Evolutionary conservation across 2,888 invertebrate species (phyloP), one percentile per base, ranked within the genome.

Genomic region (Drosophila tanythrix): DNA sequence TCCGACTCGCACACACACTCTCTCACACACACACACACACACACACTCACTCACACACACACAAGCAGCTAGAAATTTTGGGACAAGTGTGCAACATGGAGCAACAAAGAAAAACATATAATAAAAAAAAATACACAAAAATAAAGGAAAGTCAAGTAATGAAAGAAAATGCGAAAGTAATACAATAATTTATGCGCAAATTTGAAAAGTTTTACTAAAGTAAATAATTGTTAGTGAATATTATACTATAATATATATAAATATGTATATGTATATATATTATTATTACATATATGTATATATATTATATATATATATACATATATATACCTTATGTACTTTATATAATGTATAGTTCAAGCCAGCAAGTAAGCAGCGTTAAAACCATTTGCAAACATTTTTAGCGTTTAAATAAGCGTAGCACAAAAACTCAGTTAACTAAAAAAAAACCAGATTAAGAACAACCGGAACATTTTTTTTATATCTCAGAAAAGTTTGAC

Each of bases 221-320:
- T 83, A 88, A 88, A 88, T 86, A 88, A 88, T 85, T 85, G 88
- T 85, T 85, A 85, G 85, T 85, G 85, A 85, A 88, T 88, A 88
- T 85, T 81, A 73, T 78, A 82, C 73, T 79, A 82, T 70, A 85
- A 75, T 75, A 79, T 83, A 74, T 81, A 74, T 51, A 70, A 57
- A 79, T 86, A 74, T 83, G 73, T 81, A 71, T 56, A 73, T 63
- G 56, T 63, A 48, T 52, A 60, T 62, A 43, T 50, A 59, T 60
- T 38, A 38, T 27, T 38, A 56, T 56, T 38, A 25, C 7, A 46
- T 73, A 65, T 64, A 66, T 69, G 60, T 27, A 46, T 63, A 58
- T 46, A 50, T 51, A 51, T 55, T 21, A 59, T 55, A 64, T 38
- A 21, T 21, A 21, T 40, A 48, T 48, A 59, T 18, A 65, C 13